Percentiles rank a stretch among this genome's conserved stretches.
Evolutionary conservation across 1,140 invertebrate species (phyloP).

Genomic region (Trichoplusia ni): DNA sequence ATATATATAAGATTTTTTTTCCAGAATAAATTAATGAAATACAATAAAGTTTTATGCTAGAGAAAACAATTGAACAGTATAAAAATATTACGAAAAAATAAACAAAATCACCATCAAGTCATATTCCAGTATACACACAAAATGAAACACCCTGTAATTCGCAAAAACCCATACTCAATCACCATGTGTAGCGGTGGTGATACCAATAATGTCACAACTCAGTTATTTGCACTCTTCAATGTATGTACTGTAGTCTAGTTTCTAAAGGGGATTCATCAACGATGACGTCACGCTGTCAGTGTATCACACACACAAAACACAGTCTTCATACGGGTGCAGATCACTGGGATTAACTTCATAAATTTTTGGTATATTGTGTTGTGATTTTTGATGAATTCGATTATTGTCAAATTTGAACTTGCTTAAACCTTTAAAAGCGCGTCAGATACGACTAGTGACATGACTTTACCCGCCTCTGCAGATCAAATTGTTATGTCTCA

Average conservation of each 20-base stretch:
- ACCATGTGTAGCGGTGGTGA: background rate
- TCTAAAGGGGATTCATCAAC: background rate
- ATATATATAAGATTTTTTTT: background rate
- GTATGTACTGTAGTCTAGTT: background rate
- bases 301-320: slow-evolving; percentile 37
- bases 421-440: too few species aligned
- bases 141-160: background rate
- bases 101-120: too few species aligned
- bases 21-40: background rate
- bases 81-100: too few species aligned
- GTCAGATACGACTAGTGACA: too few species aligned
- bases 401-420: too few species aligned
- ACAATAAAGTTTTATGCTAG: too few species aligned
- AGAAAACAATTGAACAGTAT: too few species aligned
- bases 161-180: background rate
- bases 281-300: background rate
- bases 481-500: too few species aligned
- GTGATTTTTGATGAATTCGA: too few species aligned
- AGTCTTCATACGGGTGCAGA: slow-evolving; percentile 32
- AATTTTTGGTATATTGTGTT: too few species aligned
- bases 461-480: too few species aligned
- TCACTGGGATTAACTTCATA: slow-evolving; percentile 26
- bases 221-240: background rate
- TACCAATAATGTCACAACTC: background rate
- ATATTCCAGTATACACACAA: too few species aligned